Evolutionary conservation across 2,888 invertebrate species (phyloP), one percentile per base, ranked within the genome.

Genomic region (Stratiomys singularior): DNA sequence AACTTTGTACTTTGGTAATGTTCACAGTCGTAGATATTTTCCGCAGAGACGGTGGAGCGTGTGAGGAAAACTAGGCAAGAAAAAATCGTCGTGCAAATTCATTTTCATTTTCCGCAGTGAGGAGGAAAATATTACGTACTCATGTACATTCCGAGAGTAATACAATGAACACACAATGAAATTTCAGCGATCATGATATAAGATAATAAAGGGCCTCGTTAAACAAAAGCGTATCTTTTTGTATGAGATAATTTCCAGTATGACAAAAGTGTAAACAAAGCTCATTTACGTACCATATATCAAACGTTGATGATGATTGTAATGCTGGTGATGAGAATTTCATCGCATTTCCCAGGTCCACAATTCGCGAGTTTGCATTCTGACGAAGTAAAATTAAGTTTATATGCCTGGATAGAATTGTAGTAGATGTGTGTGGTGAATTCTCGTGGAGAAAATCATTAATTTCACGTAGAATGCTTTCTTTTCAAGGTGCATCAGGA

Each of bases 211-310:
- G 58, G 72, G 56, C 28, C 56, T 30, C 56, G 23, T 58, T 72
- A 30, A 72, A 72, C 56, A 56, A 72, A 71, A 72, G 72, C 72
- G 37, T 58, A 56, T 72, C 72, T 52, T 72, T 72, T 67, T 30
- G 72, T 28, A 28, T n/a, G 30, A 72, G 56, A 72, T 58, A 58
- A 72, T 67, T 67, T 67, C 44, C 44, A 21, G 46, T 67, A 46
- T 67, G 67, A 72, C 72, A 52, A 56, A 72, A 71, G 47, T 47
- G 67, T 64, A 64, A 71, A 71, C 47, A 47, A 71, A 25, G 28
- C 72, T 72, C 72, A 72, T 72, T 72, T 37, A 58, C 28, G 18
- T 28, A 28, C 30, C 72, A 72, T 72, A 72, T 72, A 72, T 72
- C 72, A 72, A 72, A 72, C 28, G 72, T 72, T 72, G 72, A 56